phyloP scores from a whole-genome alignment of 2,113 vertebrate species.

The Atractosteus spatula region DNA sequence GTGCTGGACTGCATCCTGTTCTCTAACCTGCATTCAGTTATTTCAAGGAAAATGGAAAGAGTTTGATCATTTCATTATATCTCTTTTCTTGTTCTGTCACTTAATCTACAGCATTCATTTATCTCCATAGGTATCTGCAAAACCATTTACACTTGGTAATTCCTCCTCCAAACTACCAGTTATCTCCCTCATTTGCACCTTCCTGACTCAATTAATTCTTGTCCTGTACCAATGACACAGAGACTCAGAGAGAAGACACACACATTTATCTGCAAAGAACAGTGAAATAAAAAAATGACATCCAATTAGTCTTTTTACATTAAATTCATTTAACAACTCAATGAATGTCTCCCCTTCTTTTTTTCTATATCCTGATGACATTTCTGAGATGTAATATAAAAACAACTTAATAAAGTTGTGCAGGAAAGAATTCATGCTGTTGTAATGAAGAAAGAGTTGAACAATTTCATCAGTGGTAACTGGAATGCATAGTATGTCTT shows the following conservation, averaged over 20 bases:
- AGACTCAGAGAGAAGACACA: slow-evolving; percentile 53
- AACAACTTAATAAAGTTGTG: too few species aligned
- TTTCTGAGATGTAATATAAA: too few species aligned
- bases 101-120: slow-evolving; percentile 62
- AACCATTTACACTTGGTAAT: slow-evolving; percentile 62
- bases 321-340: too few species aligned
- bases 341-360: too few species aligned
- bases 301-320: too few species aligned
- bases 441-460: too few species aligned
- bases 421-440: too few species aligned
- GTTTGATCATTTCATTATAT: slow-evolving; percentile 59
- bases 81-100: slow-evolving; percentile 59
- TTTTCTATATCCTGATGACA: too few species aligned
- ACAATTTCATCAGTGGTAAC: too few species aligned
- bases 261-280: slow-evolving; percentile 37
- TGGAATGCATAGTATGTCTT: too few species aligned
- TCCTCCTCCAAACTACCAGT: slow-evolving; percentile 51
- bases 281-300: slow-evolving; percentile 15
- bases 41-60: slow-evolving; percentile 50
- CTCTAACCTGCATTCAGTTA: slow-evolving; percentile 51
- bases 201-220: slow-evolving; percentile 57
- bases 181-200: slow-evolving; percentile 64
- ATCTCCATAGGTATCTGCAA: slow-evolving; percentile 64
- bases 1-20: slow-evolving; percentile 22
- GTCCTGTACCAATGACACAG: slow-evolving; percentile 43